These are phyloP conservation scores for Luperina nickerlii DNA, from an alignment of 2,888 invertebrate genomes.

Conservation along the genomic window DNA sequence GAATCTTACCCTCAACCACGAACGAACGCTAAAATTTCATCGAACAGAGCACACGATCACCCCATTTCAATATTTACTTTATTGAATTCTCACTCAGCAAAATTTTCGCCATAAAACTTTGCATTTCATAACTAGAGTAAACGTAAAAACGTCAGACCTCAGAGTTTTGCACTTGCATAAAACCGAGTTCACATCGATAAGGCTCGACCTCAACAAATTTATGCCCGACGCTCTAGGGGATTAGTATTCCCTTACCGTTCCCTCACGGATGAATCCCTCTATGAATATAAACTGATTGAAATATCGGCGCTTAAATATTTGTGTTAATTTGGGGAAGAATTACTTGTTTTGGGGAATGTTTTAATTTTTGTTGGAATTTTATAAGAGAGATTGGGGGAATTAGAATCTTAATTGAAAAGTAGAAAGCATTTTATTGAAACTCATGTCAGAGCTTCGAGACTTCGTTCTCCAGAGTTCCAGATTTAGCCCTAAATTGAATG, in stretches of 20 bases:
- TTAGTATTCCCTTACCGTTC: slow-evolving; percentile 65
- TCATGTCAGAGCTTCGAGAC: neutral
- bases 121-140: slow-evolving; percentile 32
- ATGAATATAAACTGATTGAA: slow-evolving; percentile 68
- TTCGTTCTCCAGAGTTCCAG: neutral
- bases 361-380: neutral
- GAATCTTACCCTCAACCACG: no score
- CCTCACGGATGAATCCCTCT: slow-evolving; percentile 56
- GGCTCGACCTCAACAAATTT: slow-evolving; percentile 49
- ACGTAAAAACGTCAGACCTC: slow-evolving; percentile 26
- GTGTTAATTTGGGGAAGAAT: slow-evolving; percentile 40
- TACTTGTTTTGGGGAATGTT: slow-evolving; percentile 5
- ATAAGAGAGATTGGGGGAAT: neutral
- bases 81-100: neutral
- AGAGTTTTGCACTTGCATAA: slow-evolving; percentile 37
- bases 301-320: slow-evolving; percentile 59
- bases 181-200: slow-evolving; percentile 38
- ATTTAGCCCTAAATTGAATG: neutral
- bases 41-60: neutral
- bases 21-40: neutral
- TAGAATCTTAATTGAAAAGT: neutral
- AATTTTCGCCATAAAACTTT: slow-evolving; percentile 23
- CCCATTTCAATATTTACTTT: slow-evolving; percentile 8
- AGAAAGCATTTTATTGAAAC: neutral
- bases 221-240: slow-evolving; percentile 36